phyloP scores from a whole-genome alignment of 2,888 invertebrate genomes.

The Ommatoiulus sabulosus region DNA sequence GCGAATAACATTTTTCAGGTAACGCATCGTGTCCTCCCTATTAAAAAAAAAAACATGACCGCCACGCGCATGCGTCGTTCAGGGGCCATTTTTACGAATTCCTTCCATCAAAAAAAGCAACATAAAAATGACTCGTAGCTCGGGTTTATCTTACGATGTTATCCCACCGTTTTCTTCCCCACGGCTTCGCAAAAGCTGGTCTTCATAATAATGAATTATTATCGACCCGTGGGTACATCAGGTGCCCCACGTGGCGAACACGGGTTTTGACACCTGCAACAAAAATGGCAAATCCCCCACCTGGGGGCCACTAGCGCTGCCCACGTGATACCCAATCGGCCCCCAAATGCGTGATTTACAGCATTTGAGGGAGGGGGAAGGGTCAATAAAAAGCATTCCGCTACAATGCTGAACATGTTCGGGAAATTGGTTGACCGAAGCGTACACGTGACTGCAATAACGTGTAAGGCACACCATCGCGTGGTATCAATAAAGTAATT shows the following conservation, averaged over 20 bases:
- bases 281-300: constrained; percentile 5
- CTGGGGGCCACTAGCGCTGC: not conserved
- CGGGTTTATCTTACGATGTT: not conserved
- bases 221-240: not conserved
- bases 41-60: no score
- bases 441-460: constrained; percentile 1
- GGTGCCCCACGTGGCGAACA: constrained; percentile 23
- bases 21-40: no score
- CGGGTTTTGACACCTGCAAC: constrained; percentile 26
- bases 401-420: not conserved
- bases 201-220: not conserved
- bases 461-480: not conserved
- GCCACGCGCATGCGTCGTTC: not conserved
- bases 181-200: not conserved
- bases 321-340: not conserved
- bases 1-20: no score
- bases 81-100: not conserved
- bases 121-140: not conserved
- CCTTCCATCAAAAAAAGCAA: not conserved
- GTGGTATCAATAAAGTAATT: constrained; percentile 18
- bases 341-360: not conserved
- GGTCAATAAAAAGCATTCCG: not conserved
- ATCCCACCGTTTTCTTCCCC: not conserved
- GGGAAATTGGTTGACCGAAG: not conserved
- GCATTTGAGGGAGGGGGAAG: not conserved